A percentile compares a stretch with the other conserved stretches of the same genome.
These are phyloP conservation scores for Drosophila varians DNA, from an alignment of 1,140 invertebrate genomes.

Conservation along the genomic window DNA sequence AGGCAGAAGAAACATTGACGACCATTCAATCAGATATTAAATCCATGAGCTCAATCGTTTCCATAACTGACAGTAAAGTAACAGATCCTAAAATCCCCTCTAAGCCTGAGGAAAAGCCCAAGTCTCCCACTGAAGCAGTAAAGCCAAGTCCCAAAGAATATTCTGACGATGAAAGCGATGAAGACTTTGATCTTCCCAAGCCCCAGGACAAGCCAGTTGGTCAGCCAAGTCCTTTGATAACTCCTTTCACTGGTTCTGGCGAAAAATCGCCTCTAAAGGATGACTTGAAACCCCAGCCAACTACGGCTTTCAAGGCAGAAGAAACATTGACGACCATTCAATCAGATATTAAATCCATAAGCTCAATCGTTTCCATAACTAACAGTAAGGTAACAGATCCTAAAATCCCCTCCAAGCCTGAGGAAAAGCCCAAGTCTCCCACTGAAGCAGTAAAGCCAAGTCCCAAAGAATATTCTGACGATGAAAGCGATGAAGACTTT, in stretches of 20 bases:
- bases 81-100: neutral
- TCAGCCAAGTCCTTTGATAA: neutral
- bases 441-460: too few species aligned
- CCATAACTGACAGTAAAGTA: neutral
- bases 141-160: neutral
- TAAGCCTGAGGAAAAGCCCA: neutral
- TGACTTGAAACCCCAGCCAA: conserved; percentile 1
- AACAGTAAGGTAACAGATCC: too few species aligned
- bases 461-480: too few species aligned
- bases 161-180: neutral
- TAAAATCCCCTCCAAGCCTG: too few species aligned
- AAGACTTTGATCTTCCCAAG: neutral
- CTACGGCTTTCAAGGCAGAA: too few species aligned
- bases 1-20: neutral
- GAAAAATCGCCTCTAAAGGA: neutral
- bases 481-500: too few species aligned
- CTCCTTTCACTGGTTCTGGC: neutral
- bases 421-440: too few species aligned
- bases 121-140: neutral
- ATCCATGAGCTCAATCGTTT: neutral
- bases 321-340: too few species aligned
- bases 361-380: too few species aligned
- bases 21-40: neutral
- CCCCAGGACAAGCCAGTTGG: neutral
- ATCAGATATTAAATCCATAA: too few species aligned